Conservation (phyloP, 2,797 vertebrate species). For the Aplochiton taeniatus region DNA sequence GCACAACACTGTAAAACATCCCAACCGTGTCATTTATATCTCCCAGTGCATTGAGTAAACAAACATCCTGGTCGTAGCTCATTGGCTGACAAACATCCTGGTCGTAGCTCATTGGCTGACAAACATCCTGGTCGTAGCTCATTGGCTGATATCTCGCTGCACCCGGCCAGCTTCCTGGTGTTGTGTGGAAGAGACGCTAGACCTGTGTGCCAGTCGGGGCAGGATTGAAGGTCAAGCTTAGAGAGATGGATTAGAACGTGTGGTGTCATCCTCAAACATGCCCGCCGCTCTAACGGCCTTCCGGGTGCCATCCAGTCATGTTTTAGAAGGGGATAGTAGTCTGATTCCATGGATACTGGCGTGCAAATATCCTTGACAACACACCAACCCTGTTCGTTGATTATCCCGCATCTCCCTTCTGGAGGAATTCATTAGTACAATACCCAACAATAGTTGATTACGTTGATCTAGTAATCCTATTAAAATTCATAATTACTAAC, state of each 20-base stretch:
- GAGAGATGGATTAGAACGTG: conserved; percentile 25
- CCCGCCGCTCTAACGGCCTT: conserved; percentile 7
- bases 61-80: conserved; percentile 3
- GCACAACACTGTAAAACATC: no score
- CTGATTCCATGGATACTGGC: conserved; percentile 8
- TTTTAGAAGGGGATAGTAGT: not conserved
- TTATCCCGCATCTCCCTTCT: conserved; percentile 52
- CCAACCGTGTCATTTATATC: conserved; percentile 14
- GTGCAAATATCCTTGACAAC: conserved; percentile 40
- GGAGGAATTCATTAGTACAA: conserved; percentile 61
- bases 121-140: conserved; percentile 3
- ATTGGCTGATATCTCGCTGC: not conserved
- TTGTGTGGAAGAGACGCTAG: conserved; percentile 1
- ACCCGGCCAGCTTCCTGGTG: not conserved
- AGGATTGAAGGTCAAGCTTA: conserved; percentile 28
- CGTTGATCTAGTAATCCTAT: conserved; percentile 67
- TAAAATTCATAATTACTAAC: conserved; percentile 67
- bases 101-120: not conserved
- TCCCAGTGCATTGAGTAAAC: conserved; percentile 11
- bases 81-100: conserved; percentile 3
- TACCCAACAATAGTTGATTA: conserved; percentile 60
- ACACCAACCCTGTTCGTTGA: conserved; percentile 52
- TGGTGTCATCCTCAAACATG: conserved; percentile 22
- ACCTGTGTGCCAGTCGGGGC: not conserved
- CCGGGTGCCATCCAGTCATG: not conserved